Base-by-base conservation (phyloP, 2,113 vertebrate genomes). In the Nothocercus nigrocapillus region DNA sequence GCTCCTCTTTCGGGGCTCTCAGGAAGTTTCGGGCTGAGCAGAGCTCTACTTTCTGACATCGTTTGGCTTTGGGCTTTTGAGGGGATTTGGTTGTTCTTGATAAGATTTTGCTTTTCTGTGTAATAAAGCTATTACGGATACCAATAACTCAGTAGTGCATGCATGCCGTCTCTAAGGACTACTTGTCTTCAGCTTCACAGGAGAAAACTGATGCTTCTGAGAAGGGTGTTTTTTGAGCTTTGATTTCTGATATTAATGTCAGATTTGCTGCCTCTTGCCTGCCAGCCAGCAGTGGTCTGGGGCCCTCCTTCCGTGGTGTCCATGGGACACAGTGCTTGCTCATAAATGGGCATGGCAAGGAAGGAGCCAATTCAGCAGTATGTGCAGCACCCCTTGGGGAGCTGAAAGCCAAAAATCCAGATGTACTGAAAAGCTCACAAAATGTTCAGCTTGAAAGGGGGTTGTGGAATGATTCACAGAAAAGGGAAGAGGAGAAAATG, bases 341-440 rank as follows among this genome's bases (percentile, higher is more conserved):
- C 12, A 7, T 51, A 53, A 72, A 34, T 42, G 9, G 59, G 6
- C 25, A 66, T 61, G 79, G n/a, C 40, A 17, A 67, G 54, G 34
- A 32, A 45, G 8, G 18, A 78, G 30, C 9, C 34, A 38, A 61
- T 14, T 4, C 49, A 9, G 1, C 0, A 0, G 22, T 12, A 8
- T 28, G 13, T 1, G 0, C 27, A 51, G 25, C 13, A 58, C 16
- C 13, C 22, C 12, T 47, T 1, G 0, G 45, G 9, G 84, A 82
- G 74, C 38, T 77, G 74, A 70, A 94, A 93, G 9, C 9, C 34
- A 62, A 75, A 30, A 20, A 11, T n/a, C 8, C 21, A 56, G 11
- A 72, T 68, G 89, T 89, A n/a, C 17, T 28, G 24, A 58, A 79
- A 82, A 59, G 2, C 30, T 82, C 83, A n/a, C 5, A 56, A 84